Base-by-base conservation (phyloP, 1,140 invertebrate species). In the Goniozus legneri region DNA sequence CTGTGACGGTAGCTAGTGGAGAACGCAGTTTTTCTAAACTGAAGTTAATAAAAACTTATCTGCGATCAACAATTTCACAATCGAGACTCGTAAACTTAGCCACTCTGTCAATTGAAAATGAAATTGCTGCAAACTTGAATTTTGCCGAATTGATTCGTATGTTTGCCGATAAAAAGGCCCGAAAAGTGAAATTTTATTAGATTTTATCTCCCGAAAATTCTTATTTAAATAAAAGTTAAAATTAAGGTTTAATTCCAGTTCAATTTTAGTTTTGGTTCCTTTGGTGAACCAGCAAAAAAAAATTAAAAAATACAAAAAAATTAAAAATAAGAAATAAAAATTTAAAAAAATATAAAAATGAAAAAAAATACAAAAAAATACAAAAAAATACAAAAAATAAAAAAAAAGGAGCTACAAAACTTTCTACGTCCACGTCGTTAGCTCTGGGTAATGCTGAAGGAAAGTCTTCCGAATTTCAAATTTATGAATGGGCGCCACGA, bases 11-110 rank as follows among this genome's bases (percentile, higher is more conserved):
- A 32, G 54, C 50, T 39, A 49, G 50, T 46, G 54, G 54, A 49
- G 32, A 54, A 50, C 35, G 52, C 19, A 54, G 40, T 54, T 54
- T 53, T 51, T 55, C 44, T 7, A 50, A 56, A 56, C 21, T 56
- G 8, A 56, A 56, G 33, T 30, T 56, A 34, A 56, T 56, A 42
- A 46, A 54, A 38, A 50, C 36, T 15, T 44, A 44, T 42, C 33
- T 54, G 20, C 43, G 48, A 36, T 48, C 54, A 37, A 52, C 46
- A 7, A 52, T 48, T n/a, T 45, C 50, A 41, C 54, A 56, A 48
- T 21, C 14, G 33, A 45, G 43, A 47, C 14, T 39, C 35, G 10
- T 4, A 32, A 47, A 48, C 19, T 24, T 42, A 24, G 46, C 52
- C 36, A 49, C 33, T 19, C 42, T 49, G 19, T 49, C 47, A 21